Evolutionary conservation across 2,888 invertebrate species (phyloP).

Genomic region (Xestobium rufovillosum): DNA sequence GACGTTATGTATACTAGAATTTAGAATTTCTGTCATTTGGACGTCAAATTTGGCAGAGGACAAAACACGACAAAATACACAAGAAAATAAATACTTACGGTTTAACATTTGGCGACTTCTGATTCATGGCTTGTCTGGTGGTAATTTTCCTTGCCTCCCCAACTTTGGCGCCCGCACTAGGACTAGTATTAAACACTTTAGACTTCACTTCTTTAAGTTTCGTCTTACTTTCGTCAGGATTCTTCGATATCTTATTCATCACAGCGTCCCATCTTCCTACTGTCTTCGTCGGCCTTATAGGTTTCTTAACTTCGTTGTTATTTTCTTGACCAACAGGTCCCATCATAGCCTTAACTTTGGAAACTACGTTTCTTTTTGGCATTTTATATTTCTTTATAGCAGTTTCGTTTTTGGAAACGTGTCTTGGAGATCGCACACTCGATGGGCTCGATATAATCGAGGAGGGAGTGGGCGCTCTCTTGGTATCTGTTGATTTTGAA

Average conservation of each 20-base stretch:
- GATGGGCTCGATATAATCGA: constrained; percentile 33
- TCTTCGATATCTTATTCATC: constrained; percentile 72
- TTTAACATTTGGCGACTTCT: constrained; percentile 33
- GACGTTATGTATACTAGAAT: too few species aligned
- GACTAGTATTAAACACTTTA: constrained; percentile 47
- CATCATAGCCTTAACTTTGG: constrained; percentile 68
- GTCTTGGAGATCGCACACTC: constrained; percentile 33
- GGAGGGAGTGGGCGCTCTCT: constrained; percentile 33
- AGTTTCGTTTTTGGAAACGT: constrained; percentile 40
- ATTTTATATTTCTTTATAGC: constrained; percentile 61
- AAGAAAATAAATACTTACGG: constrained; percentile 29
- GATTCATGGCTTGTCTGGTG: constrained; percentile 15
- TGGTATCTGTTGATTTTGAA: constrained; percentile 20
- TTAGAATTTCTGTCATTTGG: too few species aligned
- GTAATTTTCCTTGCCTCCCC: constrained; percentile 1
- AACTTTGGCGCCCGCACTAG: constrained; percentile 17
- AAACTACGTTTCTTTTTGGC: constrained; percentile 69
- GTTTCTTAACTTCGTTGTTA: constrained; percentile 47
- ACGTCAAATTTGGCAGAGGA: too few species aligned
- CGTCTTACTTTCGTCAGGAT: constrained; percentile 63
- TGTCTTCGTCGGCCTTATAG: constrained; percentile 21
- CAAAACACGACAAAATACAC: too few species aligned
- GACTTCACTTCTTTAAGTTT: constrained; percentile 82
- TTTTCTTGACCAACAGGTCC: constrained; percentile 51
- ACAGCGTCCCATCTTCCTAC: constrained; percentile 77